Evolutionary conservation across 2,113 vertebrate genomes (phyloP).

Genomic region (Mormyrus lacerda): DNA sequence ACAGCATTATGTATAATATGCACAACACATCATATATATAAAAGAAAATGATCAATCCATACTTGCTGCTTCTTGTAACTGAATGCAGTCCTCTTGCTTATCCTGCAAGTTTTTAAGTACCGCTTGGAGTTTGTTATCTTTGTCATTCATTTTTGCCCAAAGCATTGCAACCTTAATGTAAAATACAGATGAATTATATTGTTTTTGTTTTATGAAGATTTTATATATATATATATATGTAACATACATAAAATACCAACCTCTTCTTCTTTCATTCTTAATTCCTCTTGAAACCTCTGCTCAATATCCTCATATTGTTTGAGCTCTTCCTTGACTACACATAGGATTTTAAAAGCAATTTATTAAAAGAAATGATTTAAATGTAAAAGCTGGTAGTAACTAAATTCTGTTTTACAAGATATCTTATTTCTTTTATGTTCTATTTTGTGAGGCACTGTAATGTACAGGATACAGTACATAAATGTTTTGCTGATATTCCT

Average conservation of each 20-base stretch:
- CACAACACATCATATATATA: background rate
- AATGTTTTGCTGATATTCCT: background rate
- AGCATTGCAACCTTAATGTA: slow-evolving; percentile 58
- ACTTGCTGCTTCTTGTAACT: slow-evolving; percentile 71
- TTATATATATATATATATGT: background rate
- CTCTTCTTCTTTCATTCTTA: slow-evolving; percentile 69
- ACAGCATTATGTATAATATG: background rate
- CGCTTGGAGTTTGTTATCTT: slow-evolving; percentile 62
- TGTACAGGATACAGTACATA: background rate
- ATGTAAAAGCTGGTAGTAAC: background rate
- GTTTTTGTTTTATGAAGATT: background rate
- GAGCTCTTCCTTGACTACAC: slow-evolving; percentile 72
- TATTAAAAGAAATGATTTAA: background rate
- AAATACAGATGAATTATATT: background rate
- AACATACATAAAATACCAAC: slow-evolving; percentile 47
- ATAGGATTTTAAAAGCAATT: background rate
- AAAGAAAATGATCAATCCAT: slow-evolving; percentile 38
- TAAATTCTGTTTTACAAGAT: background rate
- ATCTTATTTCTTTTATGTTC: background rate
- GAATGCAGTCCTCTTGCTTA: slow-evolving; percentile 54
- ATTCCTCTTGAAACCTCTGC: slow-evolving; percentile 63
- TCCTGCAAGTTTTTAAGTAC: slow-evolving; percentile 61
- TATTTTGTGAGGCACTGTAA: background rate
- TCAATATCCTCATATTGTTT: slow-evolving; percentile 68
- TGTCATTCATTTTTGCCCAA: slow-evolving; percentile 54